Evolutionary conservation across 2,888 invertebrate genomes (phyloP), one percentile per base, ranked within the genome.

Genomic region (Drosophila parthenogenetica): DNA sequence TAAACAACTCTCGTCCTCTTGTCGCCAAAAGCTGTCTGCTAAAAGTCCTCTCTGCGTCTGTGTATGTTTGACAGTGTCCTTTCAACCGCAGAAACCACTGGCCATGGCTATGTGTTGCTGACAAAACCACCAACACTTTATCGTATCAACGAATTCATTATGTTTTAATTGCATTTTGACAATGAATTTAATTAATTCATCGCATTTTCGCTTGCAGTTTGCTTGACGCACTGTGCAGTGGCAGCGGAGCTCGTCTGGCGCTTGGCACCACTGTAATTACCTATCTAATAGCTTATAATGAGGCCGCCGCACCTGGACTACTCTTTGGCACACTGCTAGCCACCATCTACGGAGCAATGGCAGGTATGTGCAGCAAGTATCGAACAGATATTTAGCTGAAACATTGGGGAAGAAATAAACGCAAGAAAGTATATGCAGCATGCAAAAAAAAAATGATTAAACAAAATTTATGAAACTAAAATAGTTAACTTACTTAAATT

Each of bases 221-320:
- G 60, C 87, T 91, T 45, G 91, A 92, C 55, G 80, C 89, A 14
- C 89, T 92, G 40, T 90, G 90, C 60, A 88, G 87, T 69, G 92
- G 92, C 60, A 91, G 89, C 64, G 91, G 91, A 16, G 92, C 91
- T 32, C 92, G 92, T 42, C 82, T 92, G 87, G 91, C 91, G 17
- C 79, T 93, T 50, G 92, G 93, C 50, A 87, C 91, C 35, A 84
- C 92, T 37, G 89, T 92, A 17, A 77, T 93, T 57, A 87, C 90
- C 63, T 90, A 90, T 73, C 73, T 92, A 37, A 87, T 92, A 48
- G 89, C 90, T 49, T 92, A 91, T 69, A 92, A 93, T 89, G 93
- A 92, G 71, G 87, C 91, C 0, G 90, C 90, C 17, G 91, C 91
- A 0, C 88, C 91, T 5, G 90, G 90, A 19, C 79, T 90, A 35